These are phyloP conservation scores for Stichopus horrens DNA, from an alignment of 53 echinoderm and acorn worm genomes.

Conservation along the genomic window DNA sequence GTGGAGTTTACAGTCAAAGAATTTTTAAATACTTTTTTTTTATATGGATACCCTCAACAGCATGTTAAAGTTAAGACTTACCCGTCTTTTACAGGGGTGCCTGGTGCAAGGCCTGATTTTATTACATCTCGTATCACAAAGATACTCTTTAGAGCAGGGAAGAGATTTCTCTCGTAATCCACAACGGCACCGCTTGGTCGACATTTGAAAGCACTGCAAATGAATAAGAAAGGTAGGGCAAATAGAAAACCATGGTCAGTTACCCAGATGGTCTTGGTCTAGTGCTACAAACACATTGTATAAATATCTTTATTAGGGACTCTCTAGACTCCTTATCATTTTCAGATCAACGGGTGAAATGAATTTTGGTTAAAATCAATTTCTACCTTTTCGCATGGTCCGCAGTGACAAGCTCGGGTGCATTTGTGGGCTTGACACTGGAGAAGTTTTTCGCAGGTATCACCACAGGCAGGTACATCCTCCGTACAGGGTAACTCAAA, in stretches of 20 bases:
- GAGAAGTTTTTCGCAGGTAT: conserved; percentile 91
- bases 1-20: too few relatives aligned
- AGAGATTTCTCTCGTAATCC: conserved; percentile 81
- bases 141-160: conserved; percentile 78
- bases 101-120: conserved; percentile 76
- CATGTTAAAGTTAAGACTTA: conserved; percentile 16
- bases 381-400: conserved; percentile 92
- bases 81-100: conserved; percentile 93
- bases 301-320: not conserved
- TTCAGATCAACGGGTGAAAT: not conserved
- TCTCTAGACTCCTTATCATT: not conserved
- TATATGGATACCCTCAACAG: not conserved
- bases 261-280: not conserved
- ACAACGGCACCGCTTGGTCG: conserved; percentile 86
- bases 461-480: conserved; percentile 91
- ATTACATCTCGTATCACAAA: conserved; percentile 80
- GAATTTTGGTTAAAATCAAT: not conserved
- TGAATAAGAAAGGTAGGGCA: not conserved
- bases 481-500: conserved; percentile 86
- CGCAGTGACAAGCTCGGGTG: conserved; percentile 82
- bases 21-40: not conserved
- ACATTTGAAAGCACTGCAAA: conserved; percentile 86
- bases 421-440: conserved; percentile 82
- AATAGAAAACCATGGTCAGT: not conserved
- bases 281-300: not conserved